A percentile compares a stretch with the other conserved stretches of the same genome.
Evolutionary conservation across 2,888 invertebrate genomes (phyloP).

Genomic region (Odontothrips loti): DNA sequence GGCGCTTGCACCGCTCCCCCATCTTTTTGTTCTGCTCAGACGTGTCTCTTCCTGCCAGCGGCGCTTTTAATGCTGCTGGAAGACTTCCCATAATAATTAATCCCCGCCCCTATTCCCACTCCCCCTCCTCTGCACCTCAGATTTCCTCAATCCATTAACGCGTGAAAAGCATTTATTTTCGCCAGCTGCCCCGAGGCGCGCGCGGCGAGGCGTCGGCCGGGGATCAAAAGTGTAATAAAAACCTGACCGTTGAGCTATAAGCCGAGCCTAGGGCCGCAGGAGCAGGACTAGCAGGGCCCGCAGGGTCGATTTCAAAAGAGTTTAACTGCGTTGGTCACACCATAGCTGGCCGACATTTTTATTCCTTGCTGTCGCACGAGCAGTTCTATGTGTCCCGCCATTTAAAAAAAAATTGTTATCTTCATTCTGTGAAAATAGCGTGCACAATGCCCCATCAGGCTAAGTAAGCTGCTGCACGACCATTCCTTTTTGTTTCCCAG

Average conservation of each 20-base stretch:
- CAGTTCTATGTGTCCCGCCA: no score
- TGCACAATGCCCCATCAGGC: not conserved
- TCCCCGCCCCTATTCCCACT: not conserved
- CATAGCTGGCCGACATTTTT: no score
- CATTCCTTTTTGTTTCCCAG: no score
- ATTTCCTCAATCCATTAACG: constrained; percentile 6
- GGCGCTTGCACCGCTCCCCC: no score
- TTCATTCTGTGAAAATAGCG: not conserved
- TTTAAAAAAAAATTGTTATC: no score
- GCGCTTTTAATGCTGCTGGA: no score
- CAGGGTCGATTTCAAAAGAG: no score
- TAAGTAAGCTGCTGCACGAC: not conserved
- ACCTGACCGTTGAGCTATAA: not conserved
- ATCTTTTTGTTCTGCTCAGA: no score
- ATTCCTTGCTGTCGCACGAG: no score
- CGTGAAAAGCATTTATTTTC: not conserved
- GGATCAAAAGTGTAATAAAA: constrained; percentile 6
- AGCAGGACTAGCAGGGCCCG: no score
- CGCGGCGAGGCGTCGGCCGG: not conserved
- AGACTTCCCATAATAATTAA: not conserved
- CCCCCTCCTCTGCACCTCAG: not conserved
- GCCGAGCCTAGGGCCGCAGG: not conserved
- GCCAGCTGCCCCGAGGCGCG: not conserved
- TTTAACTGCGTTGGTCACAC: no score
- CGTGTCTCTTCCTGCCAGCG: no score